phyloP scores from a whole-genome alignment of 2,888 invertebrate species.

The Tortrix viridana region DNA sequence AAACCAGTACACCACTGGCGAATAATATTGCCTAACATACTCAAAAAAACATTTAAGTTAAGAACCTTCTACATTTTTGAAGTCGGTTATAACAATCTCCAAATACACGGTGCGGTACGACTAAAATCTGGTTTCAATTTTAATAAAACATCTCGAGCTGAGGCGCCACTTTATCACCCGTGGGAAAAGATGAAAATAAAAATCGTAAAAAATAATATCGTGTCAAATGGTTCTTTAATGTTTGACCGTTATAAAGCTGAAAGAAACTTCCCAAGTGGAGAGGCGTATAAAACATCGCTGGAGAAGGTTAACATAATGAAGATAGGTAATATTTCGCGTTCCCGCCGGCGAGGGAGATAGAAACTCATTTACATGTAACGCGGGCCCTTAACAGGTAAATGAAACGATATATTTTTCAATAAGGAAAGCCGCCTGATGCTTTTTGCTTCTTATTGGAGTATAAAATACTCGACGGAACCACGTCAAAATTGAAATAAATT shows the following conservation, averaged over 20 bases:
- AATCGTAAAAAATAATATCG: no score
- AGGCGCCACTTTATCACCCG: no score
- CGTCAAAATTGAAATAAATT: not conserved
- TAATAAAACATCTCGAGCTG: no score
- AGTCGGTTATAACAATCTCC: no score
- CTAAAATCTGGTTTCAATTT: no score
- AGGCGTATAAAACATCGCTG: slow-evolving; percentile 3
- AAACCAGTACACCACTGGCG: no score
- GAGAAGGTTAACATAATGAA: slow-evolving; percentile 20
- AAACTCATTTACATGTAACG: slow-evolving; percentile 28
- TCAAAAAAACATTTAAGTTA: no score
- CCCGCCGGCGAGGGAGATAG: slow-evolving; percentile 13
- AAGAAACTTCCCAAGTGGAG: slow-evolving; percentile 2
- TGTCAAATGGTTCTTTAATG: no score
- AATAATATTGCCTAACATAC: no score
- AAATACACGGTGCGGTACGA: no score
- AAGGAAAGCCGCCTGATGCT: not conserved
- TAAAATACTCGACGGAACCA: not conserved
- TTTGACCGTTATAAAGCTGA: not conserved
- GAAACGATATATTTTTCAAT: slow-evolving; percentile 33
- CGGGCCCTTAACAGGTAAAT: slow-evolving; percentile 23
- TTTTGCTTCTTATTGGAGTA: not conserved
- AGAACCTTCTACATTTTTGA: no score
- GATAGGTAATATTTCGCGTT: slow-evolving; percentile 23
- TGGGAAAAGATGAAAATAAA: no score